A percentile compares a stretch with the other conserved stretches of the same genome.
phyloP scores from a whole-genome alignment of 2,888 invertebrate species.

The Oegoconia quadripuncta region DNA sequence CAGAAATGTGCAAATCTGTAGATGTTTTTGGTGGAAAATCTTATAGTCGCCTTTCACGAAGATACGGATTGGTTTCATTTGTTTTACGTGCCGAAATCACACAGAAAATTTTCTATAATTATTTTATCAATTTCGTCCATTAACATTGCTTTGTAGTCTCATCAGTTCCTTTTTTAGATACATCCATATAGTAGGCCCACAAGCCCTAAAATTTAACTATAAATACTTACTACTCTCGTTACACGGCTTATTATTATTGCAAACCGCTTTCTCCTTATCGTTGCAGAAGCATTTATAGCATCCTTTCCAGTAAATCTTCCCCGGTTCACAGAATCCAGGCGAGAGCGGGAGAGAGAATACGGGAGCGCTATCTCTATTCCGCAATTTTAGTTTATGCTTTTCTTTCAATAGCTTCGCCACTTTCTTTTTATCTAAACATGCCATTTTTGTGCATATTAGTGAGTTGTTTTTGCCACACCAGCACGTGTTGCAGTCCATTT shows the following conservation, averaged over 20 bases:
- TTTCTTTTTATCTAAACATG: constrained; percentile 35
- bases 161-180: too few species aligned
- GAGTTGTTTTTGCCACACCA: constrained; percentile 33
- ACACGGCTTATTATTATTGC: constrained; percentile 17
- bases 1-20: too few species aligned
- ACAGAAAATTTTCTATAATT: too few species aligned
- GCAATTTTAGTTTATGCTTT: not conserved
- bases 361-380: too few species aligned
- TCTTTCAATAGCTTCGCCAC: not conserved
- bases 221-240: constrained; percentile 6
- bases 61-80: too few species aligned
- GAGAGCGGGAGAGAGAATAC: not conserved
- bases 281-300: constrained; percentile 51
- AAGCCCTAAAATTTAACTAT: too few species aligned
- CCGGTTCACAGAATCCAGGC: constrained; percentile 39
- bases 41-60: too few species aligned
- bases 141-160: too few species aligned
- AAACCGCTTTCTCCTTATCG: constrained; percentile 20
- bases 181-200: too few species aligned
- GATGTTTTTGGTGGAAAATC: too few species aligned
- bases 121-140: too few species aligned
- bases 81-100: too few species aligned
- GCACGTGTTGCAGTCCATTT: constrained; percentile 55
- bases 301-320: constrained; percentile 37
- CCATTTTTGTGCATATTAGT: constrained; percentile 59